These are phyloP conservation scores for Phrynocephalus forsythii DNA, from an alignment of 2,797 vertebrate species.

Conservation along the genomic window DNA sequence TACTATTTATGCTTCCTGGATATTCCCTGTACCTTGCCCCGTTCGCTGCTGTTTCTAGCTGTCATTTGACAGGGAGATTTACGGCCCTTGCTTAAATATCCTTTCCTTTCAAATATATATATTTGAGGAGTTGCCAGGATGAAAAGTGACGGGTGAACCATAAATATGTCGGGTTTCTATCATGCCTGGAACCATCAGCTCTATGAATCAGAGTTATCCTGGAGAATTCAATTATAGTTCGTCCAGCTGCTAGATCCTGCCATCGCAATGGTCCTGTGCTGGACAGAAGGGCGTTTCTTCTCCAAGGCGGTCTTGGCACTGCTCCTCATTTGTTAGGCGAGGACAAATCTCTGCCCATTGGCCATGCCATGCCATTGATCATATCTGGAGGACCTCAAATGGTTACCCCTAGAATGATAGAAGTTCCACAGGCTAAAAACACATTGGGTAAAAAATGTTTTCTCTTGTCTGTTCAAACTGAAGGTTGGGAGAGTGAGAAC, in stretches of 20 bases:
- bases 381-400: background rate
- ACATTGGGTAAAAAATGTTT: too few relatives aligned
- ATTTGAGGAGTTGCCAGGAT: slow-evolving; percentile 20
- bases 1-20: slow-evolving; percentile 50
- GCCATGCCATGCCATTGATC: rapidly evolving
- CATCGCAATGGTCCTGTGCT: background rate
- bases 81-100: slow-evolving; percentile 20
- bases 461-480: too few relatives aligned
- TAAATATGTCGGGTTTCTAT: slow-evolving; percentile 21
- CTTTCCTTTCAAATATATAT: slow-evolving; percentile 14
- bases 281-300: rapidly evolving
- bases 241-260: background rate
- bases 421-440: too few relatives aligned
- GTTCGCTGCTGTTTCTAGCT: background rate
- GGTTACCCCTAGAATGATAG: too few relatives aligned
- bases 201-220: rapidly evolving
- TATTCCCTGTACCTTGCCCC: background rate
- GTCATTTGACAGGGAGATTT: slow-evolving; percentile 29
- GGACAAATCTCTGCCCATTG: too few relatives aligned
- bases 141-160: slow-evolving; percentile 24
- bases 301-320: background rate
- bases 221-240: background rate
- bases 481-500: too few relatives aligned
- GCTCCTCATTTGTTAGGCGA: background rate
- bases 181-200: background rate